These are phyloP conservation scores for Aldrovandia affinis DNA, from an alignment of 2,797 vertebrate species.

Conservation along the genomic window DNA sequence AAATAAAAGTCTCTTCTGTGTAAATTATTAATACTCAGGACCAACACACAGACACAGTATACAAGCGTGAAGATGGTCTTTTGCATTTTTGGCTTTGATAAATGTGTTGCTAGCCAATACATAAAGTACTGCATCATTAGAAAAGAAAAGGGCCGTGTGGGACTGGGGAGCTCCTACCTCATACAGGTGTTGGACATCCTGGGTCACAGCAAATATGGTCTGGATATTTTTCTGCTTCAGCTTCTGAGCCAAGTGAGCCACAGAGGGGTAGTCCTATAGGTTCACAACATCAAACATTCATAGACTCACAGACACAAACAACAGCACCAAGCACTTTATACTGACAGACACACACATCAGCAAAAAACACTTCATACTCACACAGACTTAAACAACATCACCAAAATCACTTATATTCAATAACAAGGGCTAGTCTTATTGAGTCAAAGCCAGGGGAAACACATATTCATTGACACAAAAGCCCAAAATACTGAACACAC, in stretches of 20 bases:
- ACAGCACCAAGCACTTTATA: background rate
- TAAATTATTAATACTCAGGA: background rate
- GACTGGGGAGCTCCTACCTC: conserved; percentile 28
- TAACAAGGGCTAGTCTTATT: background rate
- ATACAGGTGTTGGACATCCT: conserved; percentile 42
- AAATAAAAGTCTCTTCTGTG: background rate
- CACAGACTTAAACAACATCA: background rate
- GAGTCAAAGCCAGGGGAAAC: background rate
- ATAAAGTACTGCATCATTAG: background rate
- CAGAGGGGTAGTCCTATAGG: conserved; percentile 42
- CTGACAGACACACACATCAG: background rate
- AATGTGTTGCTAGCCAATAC: background rate
- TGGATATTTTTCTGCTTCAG: conserved; percentile 43
- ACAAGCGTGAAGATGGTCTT: background rate
- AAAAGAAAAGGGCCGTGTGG: background rate
- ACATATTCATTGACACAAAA: no score
- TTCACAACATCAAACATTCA: background rate
- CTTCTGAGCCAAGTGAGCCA: conserved; percentile 41
- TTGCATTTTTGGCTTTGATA: background rate
- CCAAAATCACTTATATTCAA: background rate
- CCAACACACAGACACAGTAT: background rate
- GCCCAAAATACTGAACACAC: background rate
- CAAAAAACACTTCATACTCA: background rate
- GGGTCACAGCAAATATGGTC: conserved; percentile 42
- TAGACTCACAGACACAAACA: background rate